Evolutionary conservation across 2,888 invertebrate species (phyloP), one percentile per base, ranked within the genome.

Genomic region (Apamea epomidion): DNA sequence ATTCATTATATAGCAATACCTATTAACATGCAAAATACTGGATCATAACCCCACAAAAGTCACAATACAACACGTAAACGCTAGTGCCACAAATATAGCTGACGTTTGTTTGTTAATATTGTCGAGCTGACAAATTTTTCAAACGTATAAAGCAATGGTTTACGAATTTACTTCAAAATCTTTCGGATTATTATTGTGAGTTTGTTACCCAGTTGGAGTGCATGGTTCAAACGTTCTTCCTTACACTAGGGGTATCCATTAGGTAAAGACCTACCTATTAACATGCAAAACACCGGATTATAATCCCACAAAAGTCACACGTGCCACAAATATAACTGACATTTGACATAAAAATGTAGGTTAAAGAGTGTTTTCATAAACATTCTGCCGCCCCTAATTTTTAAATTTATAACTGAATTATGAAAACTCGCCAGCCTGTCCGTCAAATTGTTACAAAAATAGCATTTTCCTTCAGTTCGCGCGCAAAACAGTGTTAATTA

Each of bases 361-460:
- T 81, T 79, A 79, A 68, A 16, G n/a, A 29, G 54, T 84, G 6
- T 45, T 62, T 69, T 79, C 18, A 48, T 37, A 69, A 78, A 81
- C 10, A 81, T 54, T 78, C 25, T 10, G 25, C n/a, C 18, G 14
- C 25, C 68, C 10, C 25, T 32, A 45, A 29, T 84, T 29, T 45
- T 84, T 16, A 16, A 54, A 84, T 62, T 78, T 68, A 79, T 81
- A 84, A 62, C 54, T 78, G 25, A 78, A 62, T 45, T 45, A 48
- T 62, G 18, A 78, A 69, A 68, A 37, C 62, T 37, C 62, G 37
- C 54, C 32, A 54, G 42, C 2, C 21, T 64, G 85, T 81, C 81
- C 37, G 8, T 81, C 84, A 84, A 69, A 64, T 37, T 45, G 25
- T 78, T 54, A 62, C 18, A 29, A 37, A 64, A 78, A 79, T 79